Percentiles rank a stretch among this genome's conserved stretches.
Conservation (phyloP, 2,797 vertebrate genomes). For the Peromyscus attwateri region DNA sequence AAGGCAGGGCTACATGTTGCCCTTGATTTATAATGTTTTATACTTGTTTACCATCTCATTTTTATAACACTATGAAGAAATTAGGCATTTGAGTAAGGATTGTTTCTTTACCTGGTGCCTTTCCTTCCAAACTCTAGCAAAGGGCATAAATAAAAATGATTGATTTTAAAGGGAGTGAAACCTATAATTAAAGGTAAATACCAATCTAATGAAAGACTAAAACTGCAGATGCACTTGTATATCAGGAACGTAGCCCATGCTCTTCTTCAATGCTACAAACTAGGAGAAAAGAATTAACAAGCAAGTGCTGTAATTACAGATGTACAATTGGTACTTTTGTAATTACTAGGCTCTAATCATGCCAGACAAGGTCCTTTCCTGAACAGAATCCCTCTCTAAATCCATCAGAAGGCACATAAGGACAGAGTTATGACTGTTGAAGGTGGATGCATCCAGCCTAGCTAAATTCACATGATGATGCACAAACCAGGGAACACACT, state of each 20-base stretch:
- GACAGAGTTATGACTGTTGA: neutral
- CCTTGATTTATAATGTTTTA: neutral
- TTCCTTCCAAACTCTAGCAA: neutral
- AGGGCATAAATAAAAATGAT: neutral
- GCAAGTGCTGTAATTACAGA: constrained; percentile 17
- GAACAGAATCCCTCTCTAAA: constrained; percentile 15
- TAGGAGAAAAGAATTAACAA: neutral
- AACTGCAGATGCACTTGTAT: neutral
- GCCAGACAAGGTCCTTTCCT: neutral
- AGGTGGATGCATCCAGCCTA: neutral
- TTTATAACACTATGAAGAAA: neutral
- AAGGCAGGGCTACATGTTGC: neutral
- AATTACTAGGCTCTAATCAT: constrained; percentile 44
- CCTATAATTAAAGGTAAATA: neutral
- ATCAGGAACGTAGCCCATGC: neutral
- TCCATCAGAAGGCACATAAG: constrained; percentile 21
- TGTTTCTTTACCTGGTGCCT: neutral
- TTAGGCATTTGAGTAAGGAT: neutral
- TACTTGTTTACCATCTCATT: neutral
- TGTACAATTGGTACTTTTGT: constrained; percentile 2
- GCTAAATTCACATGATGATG: neutral
- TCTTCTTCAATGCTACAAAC: neutral
- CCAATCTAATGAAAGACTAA: neutral
- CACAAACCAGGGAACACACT: neutral
- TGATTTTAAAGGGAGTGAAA: neutral